phyloP scores from a whole-genome alignment of 1,140 invertebrate genomes.

The Marisa cornuarietis region DNA sequence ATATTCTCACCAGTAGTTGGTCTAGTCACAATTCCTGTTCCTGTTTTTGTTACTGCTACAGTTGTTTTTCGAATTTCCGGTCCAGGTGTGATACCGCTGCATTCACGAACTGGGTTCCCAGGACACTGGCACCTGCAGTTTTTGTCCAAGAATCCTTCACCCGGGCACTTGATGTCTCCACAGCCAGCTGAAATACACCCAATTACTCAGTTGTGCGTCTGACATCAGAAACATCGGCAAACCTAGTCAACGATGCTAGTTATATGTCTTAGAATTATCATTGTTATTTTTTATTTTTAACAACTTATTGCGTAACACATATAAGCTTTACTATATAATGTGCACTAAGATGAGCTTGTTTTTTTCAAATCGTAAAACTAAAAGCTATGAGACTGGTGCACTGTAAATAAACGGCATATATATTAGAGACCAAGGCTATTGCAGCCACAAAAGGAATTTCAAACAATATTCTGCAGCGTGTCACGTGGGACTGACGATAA shows the following conservation, averaged over 20 bases:
- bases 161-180: slow-evolving; percentile 18
- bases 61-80: neutral
- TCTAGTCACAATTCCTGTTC: slow-evolving; percentile 6
- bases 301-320: neutral
- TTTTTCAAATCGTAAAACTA: no score
- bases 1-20: neutral
- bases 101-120: slow-evolving; percentile 25
- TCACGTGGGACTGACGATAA: neutral
- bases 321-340: neutral
- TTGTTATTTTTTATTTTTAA: neutral
- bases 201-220: neutral
- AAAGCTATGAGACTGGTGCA: no score
- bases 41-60: neutral
- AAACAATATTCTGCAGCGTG: neutral
- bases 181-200: neutral
- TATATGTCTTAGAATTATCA: neutral
- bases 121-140: slow-evolving; percentile 45
- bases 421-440: no score
- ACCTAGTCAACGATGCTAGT: neutral
- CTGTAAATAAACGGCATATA: no score
- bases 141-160: slow-evolving; percentile 40
- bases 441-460: no score
- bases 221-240: neutral
- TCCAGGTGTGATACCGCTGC: neutral
- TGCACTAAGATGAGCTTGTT: neutral